Evolutionary conservation across 2,888 invertebrate species (phyloP), one percentile per base, ranked within the genome.

Genomic region (Pristionchus fissidentatus): DNA sequence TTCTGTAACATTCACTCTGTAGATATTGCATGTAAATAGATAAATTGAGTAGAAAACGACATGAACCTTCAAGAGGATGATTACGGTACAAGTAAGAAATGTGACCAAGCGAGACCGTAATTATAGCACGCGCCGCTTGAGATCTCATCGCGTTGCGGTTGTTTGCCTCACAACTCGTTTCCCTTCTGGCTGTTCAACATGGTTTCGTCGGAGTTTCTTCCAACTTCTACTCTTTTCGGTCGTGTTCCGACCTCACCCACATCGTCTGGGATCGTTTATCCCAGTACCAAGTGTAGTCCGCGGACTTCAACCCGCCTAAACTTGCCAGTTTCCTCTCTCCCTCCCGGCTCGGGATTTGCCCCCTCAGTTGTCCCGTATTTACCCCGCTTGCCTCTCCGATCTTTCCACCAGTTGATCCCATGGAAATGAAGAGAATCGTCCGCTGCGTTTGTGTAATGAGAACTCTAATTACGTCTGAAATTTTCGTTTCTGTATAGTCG

Each of bases 321-420:
- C 46, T 46, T n/a, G 29, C 57, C 79, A 22, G 19, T 57, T 38
- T 79, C 57, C 57, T 13, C 57, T 78, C 43, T 55, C 55, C 43
- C 77, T n/a, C n/a, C 52, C 26, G n/a, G n/a, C n/a, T n/a, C n/a
- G n/a, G n/a, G n/a, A n/a, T n/a, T n/a, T n/a, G n/a, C n/a, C 35
- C 55, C 55, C 79, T 77, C 75, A 77, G 75, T 79, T 79, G 32
- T 13, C 57, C 79, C 77, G 52, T 57, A 49, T 75, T 75, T 79
- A n/a, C 29, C 26, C 79, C 79, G 79, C 57, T 38, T 57, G n/a
- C 41, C 41, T 46, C 49, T 29, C 49, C 38, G 43, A 8, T 41
- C 41, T 43, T 70, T 70, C 41, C 38, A 41, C 70, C 41, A 4
- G 55, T 70, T 19, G 38, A 26, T n/a, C n/a, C 19, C 60, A 15